Evolutionary conservation across 2,113 vertebrate species (phyloP), one percentile per base, ranked within the genome.

Genomic region (Embiotoca jacksoni): DNA sequence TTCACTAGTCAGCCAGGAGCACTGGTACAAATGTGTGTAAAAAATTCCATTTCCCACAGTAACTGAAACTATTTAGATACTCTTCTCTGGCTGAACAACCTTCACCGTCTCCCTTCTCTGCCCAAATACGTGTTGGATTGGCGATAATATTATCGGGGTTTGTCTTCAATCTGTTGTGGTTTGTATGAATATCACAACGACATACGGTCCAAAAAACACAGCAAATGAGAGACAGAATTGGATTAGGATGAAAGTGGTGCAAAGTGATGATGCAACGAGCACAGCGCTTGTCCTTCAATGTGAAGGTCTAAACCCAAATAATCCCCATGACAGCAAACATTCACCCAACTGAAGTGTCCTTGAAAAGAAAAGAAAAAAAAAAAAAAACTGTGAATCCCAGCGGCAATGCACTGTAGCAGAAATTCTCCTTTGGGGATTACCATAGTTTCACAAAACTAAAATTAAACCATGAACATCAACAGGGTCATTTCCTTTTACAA

Each of bases 321-420:
- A 87, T 90, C 78, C 78, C 78, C 9, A 46, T 65, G 67, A 81
- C 54, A 14, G 84, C 71, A 89, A 90, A 89, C 75, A 87, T 69
- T 86, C 67, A 73, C 64, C 33, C 53, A 3, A 66, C 54, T 69
- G 50, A 72, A 77, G 73, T 67, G 80, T 86, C 88, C 88, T 85
- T 89, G 83, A 32, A 32, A 80, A 64, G 36, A 30, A 55, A 44
- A 39, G 30, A 33, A 6, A 36, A 31, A 44, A 46, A 44, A n/a
- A 15, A 67, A 72, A 57, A 32, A 62, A 66, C 15, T 15, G 73
- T 15, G 73, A 81, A 75, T 82, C 78, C 80, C 61, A 67, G 67
- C 13, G 46, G 74, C 35, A 10, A 32, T 68, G 52, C 58, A 71
- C 52, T 61, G 66, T 35, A 63, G 67, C 73, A 67, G 62, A 56